These are phyloP conservation scores for Emberiza fucata DNA, from an alignment of 2,113 vertebrate species.

Conservation along the genomic window DNA sequence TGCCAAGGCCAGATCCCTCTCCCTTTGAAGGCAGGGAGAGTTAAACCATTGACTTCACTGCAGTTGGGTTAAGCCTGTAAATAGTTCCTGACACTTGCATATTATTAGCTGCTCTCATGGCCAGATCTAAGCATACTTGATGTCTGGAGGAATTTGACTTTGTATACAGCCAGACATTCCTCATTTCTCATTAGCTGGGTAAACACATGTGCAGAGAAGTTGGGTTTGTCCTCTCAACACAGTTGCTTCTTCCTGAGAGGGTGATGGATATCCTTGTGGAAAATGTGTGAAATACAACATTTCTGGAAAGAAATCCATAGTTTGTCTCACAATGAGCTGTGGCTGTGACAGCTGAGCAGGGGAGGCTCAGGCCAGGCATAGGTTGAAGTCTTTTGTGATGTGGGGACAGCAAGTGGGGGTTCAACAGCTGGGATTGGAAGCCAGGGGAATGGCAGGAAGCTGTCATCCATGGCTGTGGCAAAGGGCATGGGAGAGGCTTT, in stretches of 20 bases:
- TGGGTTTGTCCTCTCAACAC: background rate
- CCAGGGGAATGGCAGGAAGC: background rate
- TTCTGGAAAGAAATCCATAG: slow-evolving; percentile 3
- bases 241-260: background rate
- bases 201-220: background rate
- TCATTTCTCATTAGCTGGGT: slow-evolving; percentile 34
- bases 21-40: slow-evolving; percentile 1
- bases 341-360: slow-evolving; percentile 60
- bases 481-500: slow-evolving; percentile 3
- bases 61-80: slow-evolving; percentile 17
- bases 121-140: slow-evolving; percentile 46
- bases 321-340: background rate
- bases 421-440: slow-evolving; percentile 60
- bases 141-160: slow-evolving; percentile 56
- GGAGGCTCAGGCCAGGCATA: background rate
- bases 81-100: slow-evolving; percentile 34
- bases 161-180: slow-evolving; percentile 34
- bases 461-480: background rate
- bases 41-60: slow-evolving; percentile 11
- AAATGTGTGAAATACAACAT: background rate
- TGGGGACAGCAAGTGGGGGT: slow-evolving; percentile 17
- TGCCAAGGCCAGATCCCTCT: background rate
- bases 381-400: slow-evolving; percentile 18
- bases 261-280: background rate
- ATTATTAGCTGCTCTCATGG: slow-evolving; percentile 27